Percentiles rank a stretch among this genome's conserved stretches.
Evolutionary conservation across 1,140 invertebrate species (phyloP).

Genomic region (Formica exsecta): DNA sequence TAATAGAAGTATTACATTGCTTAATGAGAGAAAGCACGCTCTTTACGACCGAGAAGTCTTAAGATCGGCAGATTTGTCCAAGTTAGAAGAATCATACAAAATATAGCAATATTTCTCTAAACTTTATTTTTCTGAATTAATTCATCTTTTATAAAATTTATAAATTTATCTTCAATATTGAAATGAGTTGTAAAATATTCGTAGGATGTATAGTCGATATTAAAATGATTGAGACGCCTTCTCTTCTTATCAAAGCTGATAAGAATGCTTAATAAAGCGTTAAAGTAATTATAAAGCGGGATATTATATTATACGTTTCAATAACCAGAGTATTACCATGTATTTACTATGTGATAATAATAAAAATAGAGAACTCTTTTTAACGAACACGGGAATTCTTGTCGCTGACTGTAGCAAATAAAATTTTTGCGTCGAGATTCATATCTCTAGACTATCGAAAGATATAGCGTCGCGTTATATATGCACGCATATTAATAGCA

Average conservation of each 20-base stretch:
- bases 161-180: background rate
- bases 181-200: background rate
- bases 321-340: background rate
- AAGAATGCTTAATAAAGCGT: background rate
- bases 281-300: background rate
- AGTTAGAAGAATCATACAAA: background rate
- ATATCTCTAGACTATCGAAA: background rate
- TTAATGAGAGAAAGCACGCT: conserved; percentile 27
- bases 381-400: background rate
- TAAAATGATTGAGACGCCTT: background rate
- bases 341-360: background rate
- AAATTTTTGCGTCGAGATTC: background rate
- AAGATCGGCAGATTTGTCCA: conserved; percentile 8
- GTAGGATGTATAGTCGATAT: background rate
- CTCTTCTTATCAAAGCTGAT: background rate
- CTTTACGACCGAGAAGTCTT: conserved; percentile 7
- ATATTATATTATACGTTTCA: background rate
- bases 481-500: conserved; percentile 49
- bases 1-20: conserved; percentile 9
- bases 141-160: background rate
- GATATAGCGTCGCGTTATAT: background rate
- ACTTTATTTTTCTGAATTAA: background rate
- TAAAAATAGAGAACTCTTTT: background rate
- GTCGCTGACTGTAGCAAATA: background rate
- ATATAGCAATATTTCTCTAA: background rate